Base-by-base conservation (phyloP, 1,140 invertebrate genomes). In the Piezodorus guildinii region DNA sequence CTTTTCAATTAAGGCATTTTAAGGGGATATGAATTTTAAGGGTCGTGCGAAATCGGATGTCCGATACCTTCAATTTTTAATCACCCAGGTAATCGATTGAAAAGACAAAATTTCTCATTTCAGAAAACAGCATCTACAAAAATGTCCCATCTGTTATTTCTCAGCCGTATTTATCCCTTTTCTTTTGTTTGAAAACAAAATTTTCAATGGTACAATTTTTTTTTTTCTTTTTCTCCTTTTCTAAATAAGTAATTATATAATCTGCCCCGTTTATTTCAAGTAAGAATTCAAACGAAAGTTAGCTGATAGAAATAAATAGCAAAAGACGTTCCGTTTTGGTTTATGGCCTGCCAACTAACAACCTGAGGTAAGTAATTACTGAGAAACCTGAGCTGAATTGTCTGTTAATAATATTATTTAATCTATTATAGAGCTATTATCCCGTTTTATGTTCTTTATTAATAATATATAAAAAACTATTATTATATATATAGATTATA, bases 401-500 rank as follows among this genome's bases (percentile, higher is more conserved):
- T 56, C 52, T 25, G 34, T 23, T 56, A 27, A 21, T 56, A 56
- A 27, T 56, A 56, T 56, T 23, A 56, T 49, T 39, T 39, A 39
- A 56, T 19, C 52, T 56, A 56, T 56, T 56, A 23, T 56, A 56
- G 23, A 23, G 23, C 52, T 56, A 56, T 56, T 56, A 56, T 56
- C 52, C 52, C 17, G 52, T 56, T 56, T 56, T 14, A 25, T 23
- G 52, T 56, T 23, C 19, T 56, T 56, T 23, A 56, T 21, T 56
- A 23, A 56, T 39, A 56, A 56, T 56, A 25, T 56, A 56, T 56
- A 56, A 56, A 56, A 56, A 56, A 56, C 52, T 56, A 56, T 56
- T 56, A 56, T 56, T 56, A 56, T 56, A 23, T 56, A 56, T 56
- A 56, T 56, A 56, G 46, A 56, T 56, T 56, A 25, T 56, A 56